Percentiles rank a stretch among this genome's conserved stretches.
Evolutionary conservation across 2,113 vertebrate genomes (phyloP).

Genomic region (Cromileptes altivelis): DNA sequence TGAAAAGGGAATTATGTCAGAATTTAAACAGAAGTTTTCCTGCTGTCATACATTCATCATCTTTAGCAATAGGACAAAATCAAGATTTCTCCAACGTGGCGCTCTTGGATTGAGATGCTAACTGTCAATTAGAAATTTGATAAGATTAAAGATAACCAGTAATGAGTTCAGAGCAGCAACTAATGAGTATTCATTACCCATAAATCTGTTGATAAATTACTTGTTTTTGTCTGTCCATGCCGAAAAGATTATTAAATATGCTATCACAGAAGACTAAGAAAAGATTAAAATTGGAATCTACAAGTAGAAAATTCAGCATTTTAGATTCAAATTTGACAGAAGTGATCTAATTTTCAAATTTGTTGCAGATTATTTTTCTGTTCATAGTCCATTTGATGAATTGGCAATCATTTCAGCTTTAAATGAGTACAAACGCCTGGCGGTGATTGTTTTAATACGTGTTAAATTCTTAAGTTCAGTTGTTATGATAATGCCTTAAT

Average conservation of each 20-base stretch:
- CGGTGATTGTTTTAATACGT: background rate
- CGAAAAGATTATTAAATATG: background rate
- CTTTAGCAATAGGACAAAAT: background rate
- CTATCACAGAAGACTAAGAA: background rate
- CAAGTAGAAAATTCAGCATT: background rate
- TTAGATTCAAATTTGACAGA: background rate
- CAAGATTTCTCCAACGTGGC: background rate
- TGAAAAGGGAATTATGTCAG: slow-evolving; percentile 1
- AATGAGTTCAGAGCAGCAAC: background rate
- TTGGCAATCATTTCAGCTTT: background rate
- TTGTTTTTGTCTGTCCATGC: background rate
- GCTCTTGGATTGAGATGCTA: background rate
- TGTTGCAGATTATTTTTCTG: background rate
- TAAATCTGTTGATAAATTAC: background rate
- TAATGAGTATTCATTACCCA: background rate
- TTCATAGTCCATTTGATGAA: background rate
- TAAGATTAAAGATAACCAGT: background rate
- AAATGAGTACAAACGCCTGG: background rate
- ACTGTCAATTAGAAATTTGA: background rate
- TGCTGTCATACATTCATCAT: background rate
- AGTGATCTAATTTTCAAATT: background rate
- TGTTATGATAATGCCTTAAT: background rate
- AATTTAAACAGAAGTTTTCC: background rate
- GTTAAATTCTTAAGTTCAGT: slow-evolving; percentile 1
- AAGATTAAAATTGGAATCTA: background rate